Conservation (phyloP, 2,888 invertebrate genomes). For the Drosophila testacea region DNA sequence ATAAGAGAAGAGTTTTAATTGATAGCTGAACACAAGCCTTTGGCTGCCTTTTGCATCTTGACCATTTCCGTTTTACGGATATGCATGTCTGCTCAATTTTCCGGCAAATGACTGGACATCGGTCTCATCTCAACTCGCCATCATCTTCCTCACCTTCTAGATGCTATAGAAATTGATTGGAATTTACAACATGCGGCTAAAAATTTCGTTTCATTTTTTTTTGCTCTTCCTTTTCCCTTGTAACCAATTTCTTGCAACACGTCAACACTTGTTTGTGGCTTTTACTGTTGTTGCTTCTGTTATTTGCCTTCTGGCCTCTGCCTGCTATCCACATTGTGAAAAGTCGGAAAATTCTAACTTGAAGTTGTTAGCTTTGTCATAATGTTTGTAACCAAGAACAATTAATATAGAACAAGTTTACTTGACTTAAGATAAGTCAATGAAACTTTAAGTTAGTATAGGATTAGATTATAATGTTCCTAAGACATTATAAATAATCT, state of each 20-base stretch:
- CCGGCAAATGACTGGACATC: slow-evolving; percentile 71
- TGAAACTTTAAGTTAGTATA: not conserved
- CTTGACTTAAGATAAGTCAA: not conserved
- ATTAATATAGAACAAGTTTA: not conserved
- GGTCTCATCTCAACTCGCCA: slow-evolving; percentile 34
- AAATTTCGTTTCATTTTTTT: slow-evolving; percentile 32
- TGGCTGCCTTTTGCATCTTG: slow-evolving; percentile 70
- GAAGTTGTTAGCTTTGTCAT: not conserved
- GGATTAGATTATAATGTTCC: not conserved
- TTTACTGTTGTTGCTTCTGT: slow-evolving; percentile 37
- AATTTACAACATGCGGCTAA: slow-evolving; percentile 71
- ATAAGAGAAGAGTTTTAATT: slow-evolving; percentile 51
- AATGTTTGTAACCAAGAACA: slow-evolving; percentile 1
- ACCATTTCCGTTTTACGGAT: slow-evolving; percentile 74
- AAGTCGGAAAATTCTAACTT: slow-evolving; percentile 31
- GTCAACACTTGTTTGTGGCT: slow-evolving; percentile 67
- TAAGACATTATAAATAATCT: not conserved
- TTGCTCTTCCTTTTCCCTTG: slow-evolving; percentile 8
- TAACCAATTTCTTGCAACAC: slow-evolving; percentile 39
- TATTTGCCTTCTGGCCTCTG: slow-evolving; percentile 41
- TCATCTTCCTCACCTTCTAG: slow-evolving; percentile 37
- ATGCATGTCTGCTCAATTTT: slow-evolving; percentile 82
- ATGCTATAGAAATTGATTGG: slow-evolving; percentile 81
- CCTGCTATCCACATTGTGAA: slow-evolving; percentile 9
- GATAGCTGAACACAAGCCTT: slow-evolving; percentile 46